phyloP scores from a whole-genome alignment of 2,888 invertebrate species.

The Odontocerum albicorne region DNA sequence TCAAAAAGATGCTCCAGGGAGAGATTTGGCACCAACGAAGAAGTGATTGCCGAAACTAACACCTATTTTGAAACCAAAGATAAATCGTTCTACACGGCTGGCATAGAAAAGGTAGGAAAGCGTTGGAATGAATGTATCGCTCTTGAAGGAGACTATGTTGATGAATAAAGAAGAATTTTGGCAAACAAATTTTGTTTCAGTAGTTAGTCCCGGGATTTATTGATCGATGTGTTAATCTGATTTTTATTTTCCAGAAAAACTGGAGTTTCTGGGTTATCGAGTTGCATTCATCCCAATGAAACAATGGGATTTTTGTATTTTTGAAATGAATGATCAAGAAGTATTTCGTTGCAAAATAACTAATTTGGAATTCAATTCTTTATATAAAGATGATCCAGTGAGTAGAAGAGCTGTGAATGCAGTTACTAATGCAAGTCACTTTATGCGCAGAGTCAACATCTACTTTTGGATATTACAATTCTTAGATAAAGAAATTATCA shows the following conservation, averaged over 20 bases:
- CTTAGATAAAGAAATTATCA: background rate
- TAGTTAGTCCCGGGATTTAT: no score
- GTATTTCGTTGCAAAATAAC: constrained; percentile 18
- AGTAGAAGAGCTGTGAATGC: constrained; percentile 9
- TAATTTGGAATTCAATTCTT: constrained; percentile 14
- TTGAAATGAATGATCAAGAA: constrained; percentile 17
- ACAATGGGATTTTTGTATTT: constrained; percentile 12
- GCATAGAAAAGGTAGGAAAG: no score
- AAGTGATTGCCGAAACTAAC: no score
- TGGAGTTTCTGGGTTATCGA: constrained; percentile 12
- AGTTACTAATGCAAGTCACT: constrained; percentile 1
- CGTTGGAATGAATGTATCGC: no score
- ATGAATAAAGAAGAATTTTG: no score
- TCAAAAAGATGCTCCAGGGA: no score
- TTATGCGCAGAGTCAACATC: constrained; percentile 4
- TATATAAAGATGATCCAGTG: constrained; percentile 12
- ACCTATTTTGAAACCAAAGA: no score
- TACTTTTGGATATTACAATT: constrained; percentile 8
- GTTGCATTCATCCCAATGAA: constrained; percentile 4
- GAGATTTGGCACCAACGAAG: no score
- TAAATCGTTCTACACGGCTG: no score
- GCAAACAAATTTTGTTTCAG: no score
- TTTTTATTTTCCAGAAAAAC: constrained; percentile 6
- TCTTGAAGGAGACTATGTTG: no score
- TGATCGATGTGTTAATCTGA: no score